Conservation (phyloP, 2,888 invertebrate species). For the Callosobruchus maculatus region DNA sequence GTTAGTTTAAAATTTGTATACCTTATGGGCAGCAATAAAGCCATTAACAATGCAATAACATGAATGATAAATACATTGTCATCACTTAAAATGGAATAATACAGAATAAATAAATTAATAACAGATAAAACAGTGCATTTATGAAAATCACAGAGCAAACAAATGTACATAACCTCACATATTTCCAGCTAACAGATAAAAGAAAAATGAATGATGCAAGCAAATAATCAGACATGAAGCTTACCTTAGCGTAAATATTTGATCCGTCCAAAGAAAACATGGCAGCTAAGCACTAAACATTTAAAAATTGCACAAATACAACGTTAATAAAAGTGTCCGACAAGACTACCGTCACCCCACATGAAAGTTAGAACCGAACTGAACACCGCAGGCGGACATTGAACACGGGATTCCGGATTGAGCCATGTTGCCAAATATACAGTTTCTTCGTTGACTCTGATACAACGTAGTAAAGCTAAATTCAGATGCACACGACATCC, state of each 20-base stretch:
- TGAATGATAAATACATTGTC: background rate
- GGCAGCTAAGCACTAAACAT: constrained; percentile 17
- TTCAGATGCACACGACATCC: no score
- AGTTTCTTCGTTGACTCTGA: background rate
- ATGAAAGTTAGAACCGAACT: constrained; percentile 13
- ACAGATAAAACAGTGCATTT: background rate
- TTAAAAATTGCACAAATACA: constrained; percentile 19
- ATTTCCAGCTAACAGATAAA: background rate
- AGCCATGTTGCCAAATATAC: background rate
- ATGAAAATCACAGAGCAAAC: constrained; percentile 1
- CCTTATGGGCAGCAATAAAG: background rate
- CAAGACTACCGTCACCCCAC: constrained; percentile 8
- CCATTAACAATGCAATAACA: background rate
- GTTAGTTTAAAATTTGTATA: background rate
- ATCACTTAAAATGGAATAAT: background rate
- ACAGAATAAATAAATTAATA: background rate
- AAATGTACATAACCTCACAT: constrained; percentile 17
- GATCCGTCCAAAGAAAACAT: constrained; percentile 35
- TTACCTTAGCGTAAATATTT: constrained; percentile 32
- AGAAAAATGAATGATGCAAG: constrained; percentile 6
- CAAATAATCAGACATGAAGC: background rate
- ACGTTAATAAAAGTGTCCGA: constrained; percentile 4
- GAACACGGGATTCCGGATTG: constrained; percentile 3
- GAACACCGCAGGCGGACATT: constrained; percentile 8
- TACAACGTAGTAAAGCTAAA: no score